phyloP scores from a whole-genome alignment of 2,888 invertebrate species.

The Aphelenchoides bicaudatus region DNA sequence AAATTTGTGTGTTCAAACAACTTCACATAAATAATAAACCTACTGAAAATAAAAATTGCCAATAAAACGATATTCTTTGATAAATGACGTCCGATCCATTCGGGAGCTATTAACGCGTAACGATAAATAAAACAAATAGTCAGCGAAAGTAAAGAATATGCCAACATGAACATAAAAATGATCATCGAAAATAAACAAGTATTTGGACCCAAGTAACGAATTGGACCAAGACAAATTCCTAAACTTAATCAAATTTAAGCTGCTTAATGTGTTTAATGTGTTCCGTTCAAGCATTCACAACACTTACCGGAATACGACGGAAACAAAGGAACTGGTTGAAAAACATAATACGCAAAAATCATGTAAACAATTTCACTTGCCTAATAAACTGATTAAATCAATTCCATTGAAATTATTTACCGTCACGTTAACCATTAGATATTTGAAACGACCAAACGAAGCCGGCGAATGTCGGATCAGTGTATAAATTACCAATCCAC shows the following conservation, averaged over 20 bases:
- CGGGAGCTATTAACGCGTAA: slow-evolving; percentile 1
- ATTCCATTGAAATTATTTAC: not conserved
- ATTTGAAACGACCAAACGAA: slow-evolving; percentile 7
- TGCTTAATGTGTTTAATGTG: too few relatives aligned
- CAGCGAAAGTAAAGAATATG: slow-evolving; percentile 1
- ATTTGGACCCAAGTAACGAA: not conserved
- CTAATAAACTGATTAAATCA: not conserved
- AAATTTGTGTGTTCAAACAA: too few relatives aligned
- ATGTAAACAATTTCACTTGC: slow-evolving; percentile 12
- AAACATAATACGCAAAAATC: slow-evolving; percentile 2
- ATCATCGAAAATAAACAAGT: not conserved
- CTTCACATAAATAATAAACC: too few relatives aligned
- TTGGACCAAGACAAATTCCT: slow-evolving; percentile 9
- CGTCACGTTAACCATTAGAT: slow-evolving; percentile 3
- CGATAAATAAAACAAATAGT: slow-evolving; percentile 10
- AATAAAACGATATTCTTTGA: not conserved
- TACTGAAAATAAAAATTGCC: not conserved
- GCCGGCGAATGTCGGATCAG: not conserved
- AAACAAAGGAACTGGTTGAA: slow-evolving; percentile 14
- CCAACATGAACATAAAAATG: not conserved
- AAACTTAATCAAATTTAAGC: not conserved
- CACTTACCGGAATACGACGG: slow-evolving; percentile 13
- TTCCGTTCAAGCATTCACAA: not conserved
- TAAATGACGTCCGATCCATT: not conserved
- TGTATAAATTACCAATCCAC: not conserved